A percentile compares a stretch with the other conserved stretches of the same genome.
These are phyloP conservation scores for Lordiphosa stackelbergi DNA, from an alignment of 1,140 invertebrate species.

Conservation along the genomic window DNA sequence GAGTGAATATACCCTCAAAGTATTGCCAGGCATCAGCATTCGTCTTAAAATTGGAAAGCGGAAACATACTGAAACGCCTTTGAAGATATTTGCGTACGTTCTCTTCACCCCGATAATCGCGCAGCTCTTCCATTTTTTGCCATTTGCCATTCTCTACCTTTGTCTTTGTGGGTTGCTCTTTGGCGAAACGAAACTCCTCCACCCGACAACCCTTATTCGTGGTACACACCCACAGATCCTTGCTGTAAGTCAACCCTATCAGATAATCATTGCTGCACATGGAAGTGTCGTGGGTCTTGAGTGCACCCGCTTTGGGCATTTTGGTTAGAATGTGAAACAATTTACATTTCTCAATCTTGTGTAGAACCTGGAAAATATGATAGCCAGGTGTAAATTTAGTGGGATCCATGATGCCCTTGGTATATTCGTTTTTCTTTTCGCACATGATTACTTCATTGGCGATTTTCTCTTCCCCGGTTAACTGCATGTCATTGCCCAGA, in stretches of 20 bases:
- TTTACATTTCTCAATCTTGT: constrained; percentile 80
- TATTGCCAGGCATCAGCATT: constrained; percentile 83
- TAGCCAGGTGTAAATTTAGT: constrained; percentile 47
- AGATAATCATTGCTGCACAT: constrained; percentile 81
- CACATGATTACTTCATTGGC: constrained; percentile 54
- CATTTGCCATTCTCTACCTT: constrained; percentile 78
- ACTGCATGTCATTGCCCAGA: constrained; percentile 37
- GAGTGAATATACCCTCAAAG: constrained; percentile 82
- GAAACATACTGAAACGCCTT: constrained; percentile 38
- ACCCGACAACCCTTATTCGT: constrained; percentile 23
- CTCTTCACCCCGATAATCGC: constrained; percentile 58
- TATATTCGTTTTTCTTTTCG: constrained; percentile 39
- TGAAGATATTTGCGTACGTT: constrained; percentile 19
- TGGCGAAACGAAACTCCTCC: constrained; percentile 76
- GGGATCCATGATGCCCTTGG: constrained; percentile 43
- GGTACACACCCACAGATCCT: constrained; percentile 50
- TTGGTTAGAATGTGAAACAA: constrained; percentile 83
- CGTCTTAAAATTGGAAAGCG: constrained; percentile 77
- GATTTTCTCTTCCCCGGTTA: constrained; percentile 28
- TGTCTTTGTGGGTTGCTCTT: constrained; percentile 53
- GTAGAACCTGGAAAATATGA: constrained; percentile 82
- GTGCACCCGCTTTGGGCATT: constrained; percentile 84
- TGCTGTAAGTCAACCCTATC: constrained; percentile 34
- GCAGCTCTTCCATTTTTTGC: constrained; percentile 79
- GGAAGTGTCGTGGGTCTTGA: constrained; percentile 85